A percentile compares a stretch with the other conserved stretches of the same genome.
phyloP scores from a whole-genome alignment of 2,888 invertebrate species.

The Aspidiotus destructor region DNA sequence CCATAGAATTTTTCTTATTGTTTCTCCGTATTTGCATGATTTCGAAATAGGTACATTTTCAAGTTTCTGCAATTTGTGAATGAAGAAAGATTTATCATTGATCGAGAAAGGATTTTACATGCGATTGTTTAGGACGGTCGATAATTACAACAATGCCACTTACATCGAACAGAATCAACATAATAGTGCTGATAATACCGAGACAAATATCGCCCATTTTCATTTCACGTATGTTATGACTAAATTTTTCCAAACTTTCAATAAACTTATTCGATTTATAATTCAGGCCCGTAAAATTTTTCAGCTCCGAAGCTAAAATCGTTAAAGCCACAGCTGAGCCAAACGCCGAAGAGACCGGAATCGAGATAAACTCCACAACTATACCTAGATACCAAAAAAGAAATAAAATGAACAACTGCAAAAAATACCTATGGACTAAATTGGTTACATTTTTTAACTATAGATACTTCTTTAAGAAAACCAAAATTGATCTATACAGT shows the following conservation, averaged over 20 bases:
- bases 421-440: not conserved
- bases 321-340: slow-evolving; percentile 74
- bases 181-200: slow-evolving; percentile 54
- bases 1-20: slow-evolving; percentile 23
- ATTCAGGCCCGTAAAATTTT: slow-evolving; percentile 58
- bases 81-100: no score
- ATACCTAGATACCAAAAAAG: slow-evolving; percentile 52
- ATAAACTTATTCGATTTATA: slow-evolving; percentile 58
- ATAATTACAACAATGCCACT: slow-evolving; percentile 38
- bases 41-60: slow-evolving; percentile 22
- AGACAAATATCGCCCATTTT: slow-evolving; percentile 55
- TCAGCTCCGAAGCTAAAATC: slow-evolving; percentile 63
- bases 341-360: slow-evolving; percentile 72
- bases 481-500: no score
- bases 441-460: no score
- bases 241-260: slow-evolving; percentile 51
- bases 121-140: no score
- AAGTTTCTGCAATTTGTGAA: slow-evolving; percentile 13
- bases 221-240: slow-evolving; percentile 46
- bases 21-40: slow-evolving; percentile 16
- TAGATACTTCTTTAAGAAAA: no score
- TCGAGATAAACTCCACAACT: slow-evolving; percentile 72
- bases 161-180: slow-evolving; percentile 58
- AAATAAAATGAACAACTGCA: not conserved
- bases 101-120: no score